Base-by-base conservation (phyloP, 2,888 invertebrate genomes). In the Athalia circularis region DNA sequence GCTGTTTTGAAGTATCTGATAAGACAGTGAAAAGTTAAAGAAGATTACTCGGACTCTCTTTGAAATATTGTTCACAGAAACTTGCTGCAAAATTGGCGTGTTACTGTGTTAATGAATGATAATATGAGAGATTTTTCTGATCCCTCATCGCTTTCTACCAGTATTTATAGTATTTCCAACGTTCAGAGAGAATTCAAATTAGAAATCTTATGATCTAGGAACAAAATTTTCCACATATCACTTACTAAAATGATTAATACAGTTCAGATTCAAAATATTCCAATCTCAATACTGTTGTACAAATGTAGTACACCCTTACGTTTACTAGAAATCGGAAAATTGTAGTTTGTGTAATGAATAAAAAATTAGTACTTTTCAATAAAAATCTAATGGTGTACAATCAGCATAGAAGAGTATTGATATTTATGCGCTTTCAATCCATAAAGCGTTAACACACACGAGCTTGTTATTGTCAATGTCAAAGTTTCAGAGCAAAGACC, bases 401-500 rank as follows among this genome's bases (percentile, higher is more conserved):
- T n/a, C 7, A 7, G 6, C 15, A 47, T 7, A 57, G 59, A 59
- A 72, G 57, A 72, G 59, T 72, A 72, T 59, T 15, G 72, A 72
- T 59, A 9, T 72, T 47, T 72, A 5, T 47, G 59, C 72, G 72
- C 72, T 72, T 72, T 72, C 43, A 59, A 47, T 72, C 59, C 72
- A 72, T 72, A 72, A 72, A 72, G 72, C 72, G 72, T 72, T 72
- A 59, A 72, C 72, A 72, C 72, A 72, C 72, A 72, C 72, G 72
- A 72, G 72, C 72, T 59, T 72, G 72, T 72, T 72, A 72, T 65
- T 48, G 57, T 59, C 72, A 72, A 43, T 72, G 47, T 72, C 72
- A 59, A 59, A 72, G 47, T 57, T 72, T 59, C 59, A 72, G 72
- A 45, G 59, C 47, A 57, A 72, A 72, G 9, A 59, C 47, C 9